A percentile compares a stretch with the other conserved stretches of the same genome.
Conservation (phyloP, 2,888 invertebrate genomes). For the Disparrhopalites patrizii region DNA sequence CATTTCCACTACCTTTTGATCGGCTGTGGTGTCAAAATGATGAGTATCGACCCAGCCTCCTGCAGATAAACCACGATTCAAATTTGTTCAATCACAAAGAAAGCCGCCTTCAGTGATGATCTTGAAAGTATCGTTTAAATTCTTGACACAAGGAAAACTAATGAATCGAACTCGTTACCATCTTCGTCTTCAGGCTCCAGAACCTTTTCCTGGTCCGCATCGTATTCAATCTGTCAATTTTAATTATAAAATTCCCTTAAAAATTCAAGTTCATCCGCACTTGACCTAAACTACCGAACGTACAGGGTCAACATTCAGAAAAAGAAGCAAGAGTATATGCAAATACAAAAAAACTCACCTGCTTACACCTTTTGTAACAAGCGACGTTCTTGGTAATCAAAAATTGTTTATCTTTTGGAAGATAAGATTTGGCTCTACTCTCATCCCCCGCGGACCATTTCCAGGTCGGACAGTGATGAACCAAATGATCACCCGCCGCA, state of each 20-base stretch:
- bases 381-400: constrained; percentile 95
- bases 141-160: not conserved
- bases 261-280: not conserved
- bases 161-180: constrained; percentile 52
- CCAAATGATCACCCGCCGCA: constrained; percentile 95
- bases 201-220: constrained; percentile 83
- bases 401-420: constrained; percentile 95
- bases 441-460: constrained; percentile 95
- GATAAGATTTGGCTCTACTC: constrained; percentile 77
- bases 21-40: constrained; percentile 69
- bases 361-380: constrained; percentile 90
- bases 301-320: too few relatives aligned
- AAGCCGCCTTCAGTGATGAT: too few relatives aligned
- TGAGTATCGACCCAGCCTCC: constrained; percentile 99
- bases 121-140: not conserved
- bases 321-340: too few relatives aligned
- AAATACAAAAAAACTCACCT: constrained; percentile 55
- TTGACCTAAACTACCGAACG: too few relatives aligned
- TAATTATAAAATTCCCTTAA: not conserved
- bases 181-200: constrained; percentile 78
- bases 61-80: not conserved
- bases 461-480: constrained; percentile 99
- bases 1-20: constrained; percentile 80
- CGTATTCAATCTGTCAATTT: constrained; percentile 77
- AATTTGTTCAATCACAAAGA: too few relatives aligned